These are phyloP conservation scores for Stomatorhinus ivindoensis DNA, from an alignment of 2,113 vertebrate genomes.

Conservation along the genomic window DNA sequence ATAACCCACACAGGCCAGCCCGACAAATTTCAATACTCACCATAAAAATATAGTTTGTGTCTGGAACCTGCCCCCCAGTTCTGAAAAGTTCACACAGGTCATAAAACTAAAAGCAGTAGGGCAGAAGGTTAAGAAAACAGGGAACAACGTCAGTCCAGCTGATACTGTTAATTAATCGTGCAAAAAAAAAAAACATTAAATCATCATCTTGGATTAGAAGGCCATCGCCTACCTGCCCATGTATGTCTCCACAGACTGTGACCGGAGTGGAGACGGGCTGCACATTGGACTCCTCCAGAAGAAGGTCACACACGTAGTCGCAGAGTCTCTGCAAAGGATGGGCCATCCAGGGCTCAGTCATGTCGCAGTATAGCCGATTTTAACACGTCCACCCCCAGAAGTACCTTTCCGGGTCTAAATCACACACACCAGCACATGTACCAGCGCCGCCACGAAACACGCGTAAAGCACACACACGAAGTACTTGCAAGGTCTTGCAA, in stretches of 20 bases:
- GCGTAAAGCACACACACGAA: not conserved
- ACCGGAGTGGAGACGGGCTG: constrained; percentile 91
- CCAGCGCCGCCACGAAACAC: not conserved
- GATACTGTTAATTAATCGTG: not conserved
- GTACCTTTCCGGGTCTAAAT: not conserved
- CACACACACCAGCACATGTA: not conserved
- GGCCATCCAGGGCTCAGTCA: not conserved
- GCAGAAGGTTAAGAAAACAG: not conserved
- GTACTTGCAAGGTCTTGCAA: not conserved
- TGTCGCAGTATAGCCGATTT: too few species aligned
- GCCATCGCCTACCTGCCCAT: constrained; percentile 73
- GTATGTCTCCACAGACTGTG: constrained; percentile 93
- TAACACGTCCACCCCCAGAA: not conserved
- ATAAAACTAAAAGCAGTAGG: constrained; percentile 72
- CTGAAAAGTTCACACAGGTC: constrained; percentile 93
- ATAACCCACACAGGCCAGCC: not conserved
- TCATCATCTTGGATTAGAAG: not conserved
- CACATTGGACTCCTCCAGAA: constrained; percentile 92
- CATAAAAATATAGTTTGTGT: constrained; percentile 99
- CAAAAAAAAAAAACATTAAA: not conserved
- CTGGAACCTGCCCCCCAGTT: constrained; percentile 91
- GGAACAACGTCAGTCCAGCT: not conserved
- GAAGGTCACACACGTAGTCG: constrained; percentile 90
- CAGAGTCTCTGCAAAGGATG: constrained; percentile 73
- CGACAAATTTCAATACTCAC: constrained; percentile 50